phyloP scores from a whole-genome alignment of 2,888 invertebrate species.

The Drosophila birchii region DNA sequence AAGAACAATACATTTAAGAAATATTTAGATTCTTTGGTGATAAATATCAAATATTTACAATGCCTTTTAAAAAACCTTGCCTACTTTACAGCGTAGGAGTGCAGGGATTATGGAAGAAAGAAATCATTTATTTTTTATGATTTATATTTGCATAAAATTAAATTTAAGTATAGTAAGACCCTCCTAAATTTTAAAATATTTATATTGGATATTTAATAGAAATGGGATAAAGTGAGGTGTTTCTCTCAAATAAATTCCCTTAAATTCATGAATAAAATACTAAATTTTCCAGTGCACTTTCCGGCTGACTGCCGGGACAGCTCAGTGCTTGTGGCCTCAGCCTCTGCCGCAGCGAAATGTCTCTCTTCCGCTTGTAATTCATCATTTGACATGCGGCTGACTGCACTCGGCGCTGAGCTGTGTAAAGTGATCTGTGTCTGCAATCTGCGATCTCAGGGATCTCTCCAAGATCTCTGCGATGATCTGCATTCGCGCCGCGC shows the following conservation, averaged over 20 bases:
- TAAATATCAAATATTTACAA: not conserved
- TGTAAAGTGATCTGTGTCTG: conserved; percentile 58
- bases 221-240: not conserved
- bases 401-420: conserved; percentile 48
- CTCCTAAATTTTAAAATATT: too few species aligned
- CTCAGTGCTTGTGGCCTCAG: conserved; percentile 58
- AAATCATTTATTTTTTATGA: not conserved
- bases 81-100: not conserved
- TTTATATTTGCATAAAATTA: not conserved
- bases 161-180: too few species aligned
- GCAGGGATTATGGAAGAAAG: not conserved
- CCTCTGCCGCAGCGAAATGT: conserved; percentile 69
- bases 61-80: not conserved
- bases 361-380: conserved; percentile 83
- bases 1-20: not conserved
- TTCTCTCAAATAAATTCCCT: fast-evolving
- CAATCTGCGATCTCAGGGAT: conserved; percentile 19
- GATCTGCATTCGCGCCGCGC: conserved; percentile 59
- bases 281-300: conserved; percentile 10
- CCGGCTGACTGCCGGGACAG: conserved; percentile 37
- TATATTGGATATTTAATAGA: too few species aligned
- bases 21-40: too few species aligned
- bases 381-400: conserved; percentile 78
- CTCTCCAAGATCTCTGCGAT: conserved; percentile 17
- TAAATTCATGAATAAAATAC: not conserved